phyloP scores from a whole-genome alignment of 2,113 vertebrate genomes.

The Hydrolagus affinis region DNA sequence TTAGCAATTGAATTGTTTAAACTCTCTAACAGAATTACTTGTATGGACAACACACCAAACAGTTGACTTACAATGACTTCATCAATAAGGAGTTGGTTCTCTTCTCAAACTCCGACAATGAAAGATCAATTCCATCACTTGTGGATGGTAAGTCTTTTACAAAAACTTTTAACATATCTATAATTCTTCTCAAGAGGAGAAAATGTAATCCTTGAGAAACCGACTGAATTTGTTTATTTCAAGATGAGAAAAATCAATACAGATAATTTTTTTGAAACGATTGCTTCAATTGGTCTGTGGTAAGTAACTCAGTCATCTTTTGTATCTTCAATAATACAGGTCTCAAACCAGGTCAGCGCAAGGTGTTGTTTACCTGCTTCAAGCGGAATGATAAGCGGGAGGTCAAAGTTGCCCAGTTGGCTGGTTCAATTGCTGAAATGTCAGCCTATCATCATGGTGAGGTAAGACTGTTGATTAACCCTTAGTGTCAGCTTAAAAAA shows the following conservation, averaged over 20 bases:
- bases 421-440: slow-evolving; percentile 95
- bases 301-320: not conserved
- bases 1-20: not conserved
- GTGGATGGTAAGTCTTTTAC: slow-evolving; percentile 73
- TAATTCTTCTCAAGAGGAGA: no score
- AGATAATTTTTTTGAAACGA: no score
- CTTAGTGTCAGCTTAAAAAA: no score
- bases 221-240: no score
- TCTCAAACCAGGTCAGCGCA: slow-evolving; percentile 92
- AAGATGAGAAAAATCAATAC: no score
- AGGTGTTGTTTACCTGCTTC: slow-evolving; percentile 87
- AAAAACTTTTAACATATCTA: no score
- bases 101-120: slow-evolving; percentile 96
- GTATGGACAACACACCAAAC: slow-evolving; percentile 71
- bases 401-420: slow-evolving; percentile 94
- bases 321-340: slow-evolving; percentile 52
- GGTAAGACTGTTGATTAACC: slow-evolving; percentile 51
- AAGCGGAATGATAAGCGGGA: slow-evolving; percentile 92
- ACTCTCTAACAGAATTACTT: slow-evolving; percentile 72
- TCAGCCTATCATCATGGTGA: slow-evolving; percentile 97
- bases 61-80: slow-evolving; percentile 85
- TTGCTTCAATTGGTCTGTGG: no score
- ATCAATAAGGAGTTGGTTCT: slow-evolving; percentile 94
- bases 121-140: slow-evolving; percentile 88
- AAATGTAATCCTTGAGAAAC: no score